Evolutionary conservation across 2,888 invertebrate genomes (phyloP), one percentile per base, ranked within the genome.

Genomic region (Zootermopsis nevadensis): DNA sequence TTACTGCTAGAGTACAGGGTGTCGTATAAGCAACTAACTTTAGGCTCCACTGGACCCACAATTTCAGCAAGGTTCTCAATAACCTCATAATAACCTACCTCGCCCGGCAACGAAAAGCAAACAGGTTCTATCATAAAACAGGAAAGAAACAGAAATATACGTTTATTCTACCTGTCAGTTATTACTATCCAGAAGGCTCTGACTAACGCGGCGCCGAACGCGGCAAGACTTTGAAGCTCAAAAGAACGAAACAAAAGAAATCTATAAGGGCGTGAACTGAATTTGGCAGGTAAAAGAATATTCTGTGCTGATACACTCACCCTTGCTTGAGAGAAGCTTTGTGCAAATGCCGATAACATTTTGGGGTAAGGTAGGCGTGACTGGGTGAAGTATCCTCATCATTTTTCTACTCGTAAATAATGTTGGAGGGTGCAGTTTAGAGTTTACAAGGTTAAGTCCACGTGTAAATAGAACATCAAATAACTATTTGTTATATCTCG

Each of bases 381-480:
- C 60, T n/a, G 27, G 60, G 27, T 60, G 33, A 38, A 6, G 38
- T 0, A 10, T 74, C n/a, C 42, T 35, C 74, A n/a, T 74, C 74
- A 74, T 74, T 74, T 69, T 10, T 74, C 74, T 74, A 38, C 74
- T 15, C 33, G 27, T 60, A 60, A 60, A 60, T 60, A 60, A 60
- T 27, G 27, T 12, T 38, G 22, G 22, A 31, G 69, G 69, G 69
- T 0, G 77, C 30, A 77, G 55, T 53, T 77, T 48, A 77, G 35
- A 66, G 79, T 79, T 79, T 79, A 79, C 79, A 79, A 79, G 79
- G 79, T 79, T 79, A 79, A 79, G 31, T 66, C 66, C 19, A 35
- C 35, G 79, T 79, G 79, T 79, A 79, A 79, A 79, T 79, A 79
- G 79, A 15, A 55, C 60, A 79, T 79, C 79, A 79, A 79, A 79